Evolutionary conservation across 2,113 vertebrate genomes (phyloP).

Genomic region (Perca flavescens): DNA sequence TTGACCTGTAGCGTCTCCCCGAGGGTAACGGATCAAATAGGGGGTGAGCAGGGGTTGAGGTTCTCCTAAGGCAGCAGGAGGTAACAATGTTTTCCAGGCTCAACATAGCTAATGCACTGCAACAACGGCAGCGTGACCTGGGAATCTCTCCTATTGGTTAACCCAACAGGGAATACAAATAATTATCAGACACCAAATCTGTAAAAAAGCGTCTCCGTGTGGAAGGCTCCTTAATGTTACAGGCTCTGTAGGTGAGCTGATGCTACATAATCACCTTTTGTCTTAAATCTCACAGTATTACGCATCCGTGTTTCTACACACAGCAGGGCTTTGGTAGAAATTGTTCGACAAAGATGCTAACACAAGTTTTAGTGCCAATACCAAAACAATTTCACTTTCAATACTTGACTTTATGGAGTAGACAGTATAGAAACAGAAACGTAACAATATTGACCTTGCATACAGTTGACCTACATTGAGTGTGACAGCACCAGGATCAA

Average conservation of each 20-base stretch:
- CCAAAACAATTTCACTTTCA: neutral
- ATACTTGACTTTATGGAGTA: neutral
- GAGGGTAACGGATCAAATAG: too few relatives aligned
- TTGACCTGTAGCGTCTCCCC: too few relatives aligned
- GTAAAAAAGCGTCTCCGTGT: too few relatives aligned
- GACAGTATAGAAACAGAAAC: neutral
- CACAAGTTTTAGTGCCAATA: neutral
- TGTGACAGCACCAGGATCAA: neutral
- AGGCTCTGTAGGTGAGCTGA: neutral
- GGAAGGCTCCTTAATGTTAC: too few relatives aligned
- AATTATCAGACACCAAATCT: too few relatives aligned
- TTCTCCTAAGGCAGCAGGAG: too few relatives aligned
- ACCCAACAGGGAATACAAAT: too few relatives aligned
- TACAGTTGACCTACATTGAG: neutral
- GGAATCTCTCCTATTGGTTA: too few relatives aligned
- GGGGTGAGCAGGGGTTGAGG: too few relatives aligned
- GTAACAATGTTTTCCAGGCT: too few relatives aligned
- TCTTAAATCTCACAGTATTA: neutral
- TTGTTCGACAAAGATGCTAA: neutral
- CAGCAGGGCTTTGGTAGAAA: neutral
- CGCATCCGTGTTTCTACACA: neutral
- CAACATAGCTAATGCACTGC: too few relatives aligned
- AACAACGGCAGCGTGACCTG: too few relatives aligned
- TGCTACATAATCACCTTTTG: neutral
- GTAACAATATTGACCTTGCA: neutral